Percentiles rank a stretch among this genome's conserved stretches.
Conservation (phyloP, 2,797 vertebrate genomes). For the Tiaroga cobitis region DNA sequence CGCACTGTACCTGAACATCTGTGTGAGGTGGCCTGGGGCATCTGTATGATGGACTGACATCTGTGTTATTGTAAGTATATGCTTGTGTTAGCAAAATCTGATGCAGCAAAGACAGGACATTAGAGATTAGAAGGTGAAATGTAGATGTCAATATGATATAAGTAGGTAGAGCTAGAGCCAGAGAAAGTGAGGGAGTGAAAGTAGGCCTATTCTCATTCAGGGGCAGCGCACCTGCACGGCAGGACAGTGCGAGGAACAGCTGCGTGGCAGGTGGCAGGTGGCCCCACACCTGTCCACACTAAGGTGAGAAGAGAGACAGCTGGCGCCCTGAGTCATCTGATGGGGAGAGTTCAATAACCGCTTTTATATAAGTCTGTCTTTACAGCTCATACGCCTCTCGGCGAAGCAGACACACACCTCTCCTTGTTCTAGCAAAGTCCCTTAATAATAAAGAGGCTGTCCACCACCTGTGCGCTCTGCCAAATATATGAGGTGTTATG, state of each 20-base stretch:
- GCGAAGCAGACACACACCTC: conserved; percentile 33
- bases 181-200: conserved; percentile 35
- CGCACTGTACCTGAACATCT: conserved; percentile 42
- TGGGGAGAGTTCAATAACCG: conserved; percentile 57
- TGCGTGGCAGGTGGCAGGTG: conserved; percentile 66
- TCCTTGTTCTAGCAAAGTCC: conserved; percentile 34
- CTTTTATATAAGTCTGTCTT: conserved; percentile 42
- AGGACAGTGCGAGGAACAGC: conserved; percentile 58
- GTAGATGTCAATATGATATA: conserved; percentile 16
- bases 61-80: conserved; percentile 34
- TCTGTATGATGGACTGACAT: conserved; percentile 31
- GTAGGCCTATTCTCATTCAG: conserved; percentile 32
- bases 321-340: conserved; percentile 55
- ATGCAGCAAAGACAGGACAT: not conserved
- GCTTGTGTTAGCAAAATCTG: not conserved
- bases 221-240: conserved; percentile 53
- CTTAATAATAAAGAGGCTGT: conserved; percentile 51
- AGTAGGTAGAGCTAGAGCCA: not conserved
- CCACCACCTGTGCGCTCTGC: conserved; percentile 50
- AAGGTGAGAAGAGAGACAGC: conserved; percentile 62
- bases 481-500: conserved; percentile 43
- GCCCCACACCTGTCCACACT: conserved; percentile 61
- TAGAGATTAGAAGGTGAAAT: not conserved
- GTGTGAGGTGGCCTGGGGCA: conserved; percentile 35
- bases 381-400: conserved; percentile 35